Percentiles rank a stretch among this genome's conserved stretches.
phyloP scores from a whole-genome alignment of 2,888 invertebrate genomes.

The Dynastes grantii region DNA sequence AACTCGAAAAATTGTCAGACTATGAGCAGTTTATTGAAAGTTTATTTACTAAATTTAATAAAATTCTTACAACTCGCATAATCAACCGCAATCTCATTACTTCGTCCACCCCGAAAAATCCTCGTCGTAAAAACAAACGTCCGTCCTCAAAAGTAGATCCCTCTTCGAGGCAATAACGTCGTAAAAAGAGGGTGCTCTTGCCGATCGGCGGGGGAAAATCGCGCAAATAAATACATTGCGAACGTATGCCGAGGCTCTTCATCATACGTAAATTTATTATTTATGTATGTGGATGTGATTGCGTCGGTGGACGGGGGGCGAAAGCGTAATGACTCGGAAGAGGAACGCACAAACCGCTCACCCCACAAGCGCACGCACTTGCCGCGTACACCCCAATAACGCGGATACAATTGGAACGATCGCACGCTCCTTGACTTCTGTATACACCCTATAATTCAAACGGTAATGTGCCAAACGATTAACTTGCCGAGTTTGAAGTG shows the following conservation, averaged over 20 bases:
- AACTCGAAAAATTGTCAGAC: too few species aligned
- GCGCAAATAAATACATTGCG: slow-evolving; percentile 26
- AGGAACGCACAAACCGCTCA: slow-evolving; percentile 53
- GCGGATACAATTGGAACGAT: slow-evolving; percentile 58
- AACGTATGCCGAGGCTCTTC: slow-evolving; percentile 2
- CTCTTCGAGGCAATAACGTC: not conserved
- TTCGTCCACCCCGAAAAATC: not conserved
- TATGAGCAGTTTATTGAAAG: too few species aligned
- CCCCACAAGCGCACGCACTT: slow-evolving; percentile 47
- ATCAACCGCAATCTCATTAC: not conserved
- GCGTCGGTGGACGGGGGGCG: slow-evolving; percentile 49
- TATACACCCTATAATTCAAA: slow-evolving; percentile 61
- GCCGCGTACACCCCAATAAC: slow-evolving; percentile 56
- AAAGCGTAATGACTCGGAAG: slow-evolving; percentile 61
- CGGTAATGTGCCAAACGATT: slow-evolving; percentile 61
- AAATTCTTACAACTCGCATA: not conserved
- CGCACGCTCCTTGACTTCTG: slow-evolving; percentile 60
- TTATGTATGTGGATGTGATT: slow-evolving; percentile 42
- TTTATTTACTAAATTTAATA: too few species aligned
- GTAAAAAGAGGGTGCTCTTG: not conserved
- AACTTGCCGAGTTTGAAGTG: slow-evolving; percentile 51
- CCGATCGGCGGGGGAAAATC: not conserved
- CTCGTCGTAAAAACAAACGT: not conserved
- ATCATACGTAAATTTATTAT: slow-evolving; percentile 52
- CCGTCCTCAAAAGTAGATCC: not conserved